Evolutionary conservation across 92 coral and sea anemone genomes (phyloP).

Genomic region (Palythoa grandis): DNA sequence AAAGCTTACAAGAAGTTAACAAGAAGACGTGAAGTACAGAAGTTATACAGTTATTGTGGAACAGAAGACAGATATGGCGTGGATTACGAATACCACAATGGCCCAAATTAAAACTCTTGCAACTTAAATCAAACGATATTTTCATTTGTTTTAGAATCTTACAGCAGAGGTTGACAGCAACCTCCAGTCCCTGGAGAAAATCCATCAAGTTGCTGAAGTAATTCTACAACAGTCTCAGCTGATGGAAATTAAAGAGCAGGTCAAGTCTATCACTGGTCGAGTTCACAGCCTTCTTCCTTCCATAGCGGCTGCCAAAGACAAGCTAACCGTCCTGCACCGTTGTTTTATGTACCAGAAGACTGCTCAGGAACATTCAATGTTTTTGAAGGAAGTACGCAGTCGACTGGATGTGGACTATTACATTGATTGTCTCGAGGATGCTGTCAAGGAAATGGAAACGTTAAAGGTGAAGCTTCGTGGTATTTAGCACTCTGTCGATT

Average conservation of each 20-base stretch:
- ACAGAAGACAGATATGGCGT: no score
- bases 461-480: conserved; percentile 51
- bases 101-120: no score
- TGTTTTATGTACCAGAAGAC: conserved; percentile 80
- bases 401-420: conserved; percentile 80
- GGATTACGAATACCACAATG: no score
- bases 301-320: conserved; percentile 64
- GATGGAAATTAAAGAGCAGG: conserved; percentile 62
- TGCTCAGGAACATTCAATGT: conserved; percentile 81
- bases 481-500: no score
- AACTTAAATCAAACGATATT: no score
- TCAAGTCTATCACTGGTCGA: conserved; percentile 59
- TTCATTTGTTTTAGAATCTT: conserved; percentile 30
- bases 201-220: conserved; percentile 62
- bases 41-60: no score
- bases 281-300: conserved; percentile 62
- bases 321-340: conserved; percentile 75
- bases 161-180: conserved; percentile 58
- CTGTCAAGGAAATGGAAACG: conserved; percentile 74
- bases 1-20: no score
- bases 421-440: conserved; percentile 85
- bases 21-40: no score
- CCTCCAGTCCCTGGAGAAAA: conserved; percentile 46
- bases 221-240: conserved; percentile 63
- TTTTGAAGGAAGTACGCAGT: conserved; percentile 77